Percentiles rank a stretch among this genome's conserved stretches.
Conservation (phyloP, 2,888 invertebrate species). For the Tenthredo livida region DNA sequence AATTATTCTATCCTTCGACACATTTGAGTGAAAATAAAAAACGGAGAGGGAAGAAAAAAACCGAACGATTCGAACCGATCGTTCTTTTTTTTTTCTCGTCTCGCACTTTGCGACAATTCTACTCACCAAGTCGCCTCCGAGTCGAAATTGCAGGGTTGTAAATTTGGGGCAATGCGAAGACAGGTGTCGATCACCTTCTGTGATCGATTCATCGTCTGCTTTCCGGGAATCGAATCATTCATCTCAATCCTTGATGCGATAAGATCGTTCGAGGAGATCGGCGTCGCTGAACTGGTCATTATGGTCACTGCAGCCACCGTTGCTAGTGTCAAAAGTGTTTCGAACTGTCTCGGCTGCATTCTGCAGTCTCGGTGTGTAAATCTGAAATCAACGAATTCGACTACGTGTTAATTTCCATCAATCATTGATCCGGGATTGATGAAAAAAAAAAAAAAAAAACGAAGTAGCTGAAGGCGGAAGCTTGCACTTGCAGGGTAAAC, state of each 20-base stretch:
- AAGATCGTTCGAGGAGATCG: background rate
- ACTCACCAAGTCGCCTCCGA: conserved; percentile 32
- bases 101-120: background rate
- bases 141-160: conserved; percentile 62
- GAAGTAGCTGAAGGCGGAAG: background rate
- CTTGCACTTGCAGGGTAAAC: background rate
- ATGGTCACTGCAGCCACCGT: background rate
- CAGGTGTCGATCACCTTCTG: conserved; percentile 56
- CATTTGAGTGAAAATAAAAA: background rate
- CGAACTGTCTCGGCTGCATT: background rate
- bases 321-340: background rate
- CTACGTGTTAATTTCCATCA: background rate
- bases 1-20: background rate
- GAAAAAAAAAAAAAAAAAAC: background rate
- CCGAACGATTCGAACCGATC: background rate
- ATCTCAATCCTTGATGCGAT: background rate
- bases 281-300: background rate
- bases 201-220: too few relatives aligned
- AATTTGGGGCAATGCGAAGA: conserved; percentile 61
- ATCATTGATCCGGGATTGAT: background rate
- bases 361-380: background rate
- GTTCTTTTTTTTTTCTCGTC: background rate
- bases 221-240: background rate
- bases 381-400: background rate
- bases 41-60: too few relatives aligned